phyloP scores from a whole-genome alignment of 2,797 vertebrate species.

The Bradypodion ventrale region DNA sequence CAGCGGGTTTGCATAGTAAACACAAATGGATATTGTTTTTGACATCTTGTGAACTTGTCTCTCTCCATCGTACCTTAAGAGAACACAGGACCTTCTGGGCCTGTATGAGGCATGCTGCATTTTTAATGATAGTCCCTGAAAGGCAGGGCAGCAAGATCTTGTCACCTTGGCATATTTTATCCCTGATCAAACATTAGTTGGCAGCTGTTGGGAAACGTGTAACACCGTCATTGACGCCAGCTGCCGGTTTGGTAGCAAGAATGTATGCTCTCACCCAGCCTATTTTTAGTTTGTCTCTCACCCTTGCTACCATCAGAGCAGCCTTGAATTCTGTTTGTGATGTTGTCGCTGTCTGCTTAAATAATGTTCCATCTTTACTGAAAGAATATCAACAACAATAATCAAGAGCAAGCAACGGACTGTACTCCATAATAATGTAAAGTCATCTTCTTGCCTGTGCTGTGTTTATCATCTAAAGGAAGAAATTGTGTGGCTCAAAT shows the following conservation, averaged over 20 bases:
- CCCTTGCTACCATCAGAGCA: not conserved
- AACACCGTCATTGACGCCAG: conserved; percentile 80
- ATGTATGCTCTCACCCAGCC: conserved; percentile 80
- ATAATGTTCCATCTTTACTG: not conserved
- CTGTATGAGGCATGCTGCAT: conserved; percentile 84
- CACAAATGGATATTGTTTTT: conserved; percentile 86
- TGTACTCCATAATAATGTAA: not conserved
- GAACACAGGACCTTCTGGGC: conserved; percentile 84
- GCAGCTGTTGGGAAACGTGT: conserved; percentile 89
- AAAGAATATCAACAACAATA: not conserved
- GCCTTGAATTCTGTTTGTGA: not conserved
- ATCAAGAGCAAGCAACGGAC: not conserved
- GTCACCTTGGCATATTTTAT: conserved; percentile 95
- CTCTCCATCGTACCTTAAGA: conserved; percentile 81
- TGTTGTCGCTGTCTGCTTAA: conserved; percentile 19
- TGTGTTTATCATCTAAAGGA: not conserved
- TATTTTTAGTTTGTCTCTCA: conserved; percentile 41
- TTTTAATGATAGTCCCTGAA: conserved; percentile 90
- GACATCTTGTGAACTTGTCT: conserved; percentile 90
- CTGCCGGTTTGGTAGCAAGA: conserved; percentile 78
- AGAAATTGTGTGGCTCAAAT: not conserved
- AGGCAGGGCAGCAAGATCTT: conserved; percentile 89
- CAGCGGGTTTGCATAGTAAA: conserved; percentile 79
- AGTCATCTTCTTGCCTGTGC: not conserved
- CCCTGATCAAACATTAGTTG: conserved; percentile 94